phyloP scores from a whole-genome alignment of 1,140 invertebrate genomes.

The Eumaeus atala region DNA sequence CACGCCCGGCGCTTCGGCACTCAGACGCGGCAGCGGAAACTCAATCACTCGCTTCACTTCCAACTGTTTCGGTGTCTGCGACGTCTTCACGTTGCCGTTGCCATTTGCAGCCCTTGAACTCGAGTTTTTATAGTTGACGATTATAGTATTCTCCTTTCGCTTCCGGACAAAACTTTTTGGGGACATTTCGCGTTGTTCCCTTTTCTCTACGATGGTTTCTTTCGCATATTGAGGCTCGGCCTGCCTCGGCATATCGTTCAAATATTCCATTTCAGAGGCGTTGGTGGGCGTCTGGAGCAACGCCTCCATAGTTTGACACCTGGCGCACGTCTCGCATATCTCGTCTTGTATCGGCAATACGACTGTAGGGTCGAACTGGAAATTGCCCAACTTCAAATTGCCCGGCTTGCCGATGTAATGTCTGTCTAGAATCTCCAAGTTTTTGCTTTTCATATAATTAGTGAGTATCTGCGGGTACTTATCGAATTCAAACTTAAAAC shows the following conservation, averaged over 20 bases:
- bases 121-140: slow-evolving; percentile 47
- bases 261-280: slow-evolving; percentile 80
- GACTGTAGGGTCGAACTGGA: slow-evolving; percentile 66
- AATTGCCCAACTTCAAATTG: slow-evolving; percentile 69
- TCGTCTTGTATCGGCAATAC: slow-evolving; percentile 65
- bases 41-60: slow-evolving; percentile 74
- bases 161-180: slow-evolving; percentile 61
- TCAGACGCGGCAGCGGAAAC: slow-evolving; percentile 74
- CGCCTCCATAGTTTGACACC: slow-evolving; percentile 69
- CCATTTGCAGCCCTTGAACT: slow-evolving; percentile 11
- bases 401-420: slow-evolving; percentile 77
- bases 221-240: slow-evolving; percentile 61
- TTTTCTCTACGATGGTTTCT: slow-evolving; percentile 46
- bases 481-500: slow-evolving; percentile 81
- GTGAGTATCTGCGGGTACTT: slow-evolving; percentile 81
- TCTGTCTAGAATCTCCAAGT: slow-evolving; percentile 78
- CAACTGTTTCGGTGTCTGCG: slow-evolving; percentile 16
- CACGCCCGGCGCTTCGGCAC: slow-evolving; percentile 8
- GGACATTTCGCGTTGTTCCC: slow-evolving; percentile 34
- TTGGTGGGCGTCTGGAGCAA: slow-evolving; percentile 79
- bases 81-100: slow-evolving; percentile 13
- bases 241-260: slow-evolving; percentile 74
- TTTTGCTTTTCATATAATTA: slow-evolving; percentile 83
- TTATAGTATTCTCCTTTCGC: slow-evolving; percentile 58
- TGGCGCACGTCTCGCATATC: slow-evolving; percentile 66